These are phyloP conservation scores for Agrypnia vestita DNA, from an alignment of 1,140 invertebrate genomes.

Conservation along the genomic window DNA sequence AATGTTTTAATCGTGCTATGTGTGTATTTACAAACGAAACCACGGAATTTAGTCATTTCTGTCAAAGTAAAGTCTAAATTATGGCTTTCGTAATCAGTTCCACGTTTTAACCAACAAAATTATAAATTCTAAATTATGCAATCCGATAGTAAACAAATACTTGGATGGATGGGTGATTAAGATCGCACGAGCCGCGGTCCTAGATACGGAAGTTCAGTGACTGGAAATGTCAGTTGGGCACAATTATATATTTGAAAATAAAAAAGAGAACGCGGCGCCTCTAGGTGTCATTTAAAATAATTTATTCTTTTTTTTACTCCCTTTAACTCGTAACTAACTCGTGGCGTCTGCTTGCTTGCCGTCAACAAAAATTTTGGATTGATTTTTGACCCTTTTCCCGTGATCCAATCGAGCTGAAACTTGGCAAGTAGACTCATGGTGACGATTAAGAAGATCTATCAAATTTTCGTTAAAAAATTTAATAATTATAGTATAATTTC, in stretches of 20 bases:
- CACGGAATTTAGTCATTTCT: constrained; percentile 48
- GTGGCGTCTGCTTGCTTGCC: too few relatives aligned
- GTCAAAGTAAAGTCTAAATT: constrained; percentile 54
- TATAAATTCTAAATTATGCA: constrained; percentile 58
- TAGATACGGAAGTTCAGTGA: constrained; percentile 21
- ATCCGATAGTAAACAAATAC: constrained; percentile 59
- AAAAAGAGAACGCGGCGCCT: background rate
- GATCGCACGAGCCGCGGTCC: background rate
- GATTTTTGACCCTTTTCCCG: too few relatives aligned
- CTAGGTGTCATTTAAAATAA: background rate
- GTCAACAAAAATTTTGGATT: too few relatives aligned
- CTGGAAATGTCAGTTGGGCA: constrained; percentile 21
- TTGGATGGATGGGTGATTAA: constrained; percentile 55
- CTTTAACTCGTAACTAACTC: too few relatives aligned
- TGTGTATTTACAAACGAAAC: constrained; percentile 22
- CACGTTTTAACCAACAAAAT: constrained; percentile 33
- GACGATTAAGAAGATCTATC: too few relatives aligned
- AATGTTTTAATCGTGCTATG: constrained; percentile 37
- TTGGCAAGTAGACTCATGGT: too few relatives aligned
- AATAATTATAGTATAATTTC: too few relatives aligned
- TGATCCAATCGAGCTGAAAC: too few relatives aligned
- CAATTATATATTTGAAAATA: background rate
- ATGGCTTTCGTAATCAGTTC: constrained; percentile 27
- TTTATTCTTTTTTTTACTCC: background rate
- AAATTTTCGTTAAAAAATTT: too few relatives aligned